A percentile compares a stretch with the other conserved stretches of the same genome.
Evolutionary conservation across 1,140 invertebrate genomes (phyloP).

Genomic region (Ips typographus): DNA sequence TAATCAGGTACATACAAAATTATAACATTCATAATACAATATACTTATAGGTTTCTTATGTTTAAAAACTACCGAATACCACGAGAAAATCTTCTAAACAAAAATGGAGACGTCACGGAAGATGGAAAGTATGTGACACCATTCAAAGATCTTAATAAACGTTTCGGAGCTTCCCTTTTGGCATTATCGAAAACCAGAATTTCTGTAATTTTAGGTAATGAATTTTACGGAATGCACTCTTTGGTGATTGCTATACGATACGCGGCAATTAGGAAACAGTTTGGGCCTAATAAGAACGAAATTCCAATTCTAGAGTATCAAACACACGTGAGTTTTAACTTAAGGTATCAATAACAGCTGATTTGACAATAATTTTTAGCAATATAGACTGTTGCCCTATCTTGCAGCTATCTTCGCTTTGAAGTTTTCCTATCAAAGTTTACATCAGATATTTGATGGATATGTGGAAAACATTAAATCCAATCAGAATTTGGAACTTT

Average conservation of each 20-base stretch:
- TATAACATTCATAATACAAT: neutral
- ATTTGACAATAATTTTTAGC: constrained; percentile 57
- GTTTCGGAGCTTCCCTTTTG: constrained; percentile 79
- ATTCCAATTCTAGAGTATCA: constrained; percentile 89
- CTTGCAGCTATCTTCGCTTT: constrained; percentile 78
- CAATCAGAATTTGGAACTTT: constrained; percentile 60
- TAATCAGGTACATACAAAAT: constrained; percentile 39
- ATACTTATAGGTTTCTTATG: constrained; percentile 72
- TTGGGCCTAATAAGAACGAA: constrained; percentile 74
- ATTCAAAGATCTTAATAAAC: constrained; percentile 73
- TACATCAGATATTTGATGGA: constrained; percentile 39
- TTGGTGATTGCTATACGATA: constrained; percentile 87
- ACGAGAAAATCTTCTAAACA: constrained; percentile 79
- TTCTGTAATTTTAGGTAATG: constrained; percentile 69
- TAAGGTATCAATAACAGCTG: no score
- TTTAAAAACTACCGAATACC: constrained; percentile 86
- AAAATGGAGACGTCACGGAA: constrained; percentile 80
- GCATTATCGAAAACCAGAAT: constrained; percentile 81
- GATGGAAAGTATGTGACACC: constrained; percentile 80
- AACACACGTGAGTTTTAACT: constrained; percentile 63
- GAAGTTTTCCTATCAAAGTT: constrained; percentile 56
- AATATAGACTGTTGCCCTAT: constrained; percentile 90
- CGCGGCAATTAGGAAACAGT: constrained; percentile 86
- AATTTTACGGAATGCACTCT: constrained; percentile 71
- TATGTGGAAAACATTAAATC: constrained; percentile 40